Percentiles rank a stretch among this genome's conserved stretches.
These are phyloP conservation scores for Leucosticte australis DNA, from an alignment of 2,113 vertebrate genomes.

Conservation along the genomic window DNA sequence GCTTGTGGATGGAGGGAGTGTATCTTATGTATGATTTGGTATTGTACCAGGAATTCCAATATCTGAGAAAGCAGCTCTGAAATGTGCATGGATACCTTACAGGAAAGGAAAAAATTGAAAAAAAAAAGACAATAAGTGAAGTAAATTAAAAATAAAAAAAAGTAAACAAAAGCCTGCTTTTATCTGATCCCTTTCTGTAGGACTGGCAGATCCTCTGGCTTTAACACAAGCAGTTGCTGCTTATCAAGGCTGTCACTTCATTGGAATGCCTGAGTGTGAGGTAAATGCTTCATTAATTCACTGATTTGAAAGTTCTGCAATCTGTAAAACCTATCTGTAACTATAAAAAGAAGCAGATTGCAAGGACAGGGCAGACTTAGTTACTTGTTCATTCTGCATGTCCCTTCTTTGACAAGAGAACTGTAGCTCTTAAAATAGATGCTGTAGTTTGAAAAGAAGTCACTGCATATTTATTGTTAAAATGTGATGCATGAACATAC, in stretches of 20 bases:
- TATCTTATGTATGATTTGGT: background rate
- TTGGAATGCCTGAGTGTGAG: conserved; percentile 99
- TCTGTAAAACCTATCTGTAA: background rate
- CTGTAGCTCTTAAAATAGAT: background rate
- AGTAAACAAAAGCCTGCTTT: background rate
- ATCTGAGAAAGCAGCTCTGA: background rate
- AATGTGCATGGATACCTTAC: background rate
- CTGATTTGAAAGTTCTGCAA: background rate
- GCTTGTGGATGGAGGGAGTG: background rate
- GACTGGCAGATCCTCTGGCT: conserved; percentile 90
- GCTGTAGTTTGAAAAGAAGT: background rate
- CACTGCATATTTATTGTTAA: background rate
- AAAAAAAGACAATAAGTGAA: background rate
- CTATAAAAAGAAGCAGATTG: background rate
- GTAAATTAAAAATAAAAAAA: background rate
- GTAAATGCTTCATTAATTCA: conserved; percentile 67
- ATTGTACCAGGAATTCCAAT: background rate
- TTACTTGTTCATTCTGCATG: background rate
- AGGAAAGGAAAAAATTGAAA: background rate
- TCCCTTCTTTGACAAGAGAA: background rate
- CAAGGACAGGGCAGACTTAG: background rate
- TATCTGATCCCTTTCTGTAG: conserved; percentile 64
- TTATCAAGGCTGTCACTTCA: conserved; percentile 96
- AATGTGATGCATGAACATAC: background rate
- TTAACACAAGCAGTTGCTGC: conserved; percentile 91